Conservation (phyloP, 2,888 invertebrate genomes). For the Spisula solida region DNA sequence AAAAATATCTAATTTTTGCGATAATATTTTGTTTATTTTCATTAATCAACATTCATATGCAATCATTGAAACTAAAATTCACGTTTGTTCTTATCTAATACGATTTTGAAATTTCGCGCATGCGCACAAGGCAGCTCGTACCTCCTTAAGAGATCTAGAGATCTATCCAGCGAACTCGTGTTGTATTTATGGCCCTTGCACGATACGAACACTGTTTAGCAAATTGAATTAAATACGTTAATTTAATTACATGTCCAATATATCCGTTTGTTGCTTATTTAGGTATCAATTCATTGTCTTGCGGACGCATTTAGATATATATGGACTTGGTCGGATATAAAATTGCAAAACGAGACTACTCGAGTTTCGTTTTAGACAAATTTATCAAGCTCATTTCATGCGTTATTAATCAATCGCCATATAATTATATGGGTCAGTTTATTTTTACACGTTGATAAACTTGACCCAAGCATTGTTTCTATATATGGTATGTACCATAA, state of each 20-base stretch:
- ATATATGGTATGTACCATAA: background rate
- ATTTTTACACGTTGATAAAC: background rate
- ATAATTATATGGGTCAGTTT: background rate
- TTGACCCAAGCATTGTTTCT: background rate
- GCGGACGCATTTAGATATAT: background rate
- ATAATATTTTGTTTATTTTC: too few species aligned
- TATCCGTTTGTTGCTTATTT: background rate
- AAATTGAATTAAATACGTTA: background rate
- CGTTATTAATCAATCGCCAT: background rate
- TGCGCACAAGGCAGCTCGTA: too few species aligned
- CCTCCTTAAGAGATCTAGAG: too few species aligned
- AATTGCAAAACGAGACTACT: background rate
- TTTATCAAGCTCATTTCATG: background rate
- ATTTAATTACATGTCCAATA: background rate
- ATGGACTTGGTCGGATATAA: background rate
- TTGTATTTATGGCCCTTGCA: background rate
- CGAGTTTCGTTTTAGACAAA: background rate
- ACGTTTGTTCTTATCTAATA: too few species aligned
- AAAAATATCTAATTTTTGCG: too few species aligned
- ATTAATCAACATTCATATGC: too few species aligned
- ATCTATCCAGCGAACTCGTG: too few species aligned
- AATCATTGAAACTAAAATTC: too few species aligned
- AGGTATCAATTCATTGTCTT: background rate
- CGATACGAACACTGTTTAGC: background rate
- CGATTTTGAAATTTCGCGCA: too few species aligned